Evolutionary conservation across 2,797 vertebrate species (phyloP).

Genomic region (Hylomyscus alleni): DNA sequence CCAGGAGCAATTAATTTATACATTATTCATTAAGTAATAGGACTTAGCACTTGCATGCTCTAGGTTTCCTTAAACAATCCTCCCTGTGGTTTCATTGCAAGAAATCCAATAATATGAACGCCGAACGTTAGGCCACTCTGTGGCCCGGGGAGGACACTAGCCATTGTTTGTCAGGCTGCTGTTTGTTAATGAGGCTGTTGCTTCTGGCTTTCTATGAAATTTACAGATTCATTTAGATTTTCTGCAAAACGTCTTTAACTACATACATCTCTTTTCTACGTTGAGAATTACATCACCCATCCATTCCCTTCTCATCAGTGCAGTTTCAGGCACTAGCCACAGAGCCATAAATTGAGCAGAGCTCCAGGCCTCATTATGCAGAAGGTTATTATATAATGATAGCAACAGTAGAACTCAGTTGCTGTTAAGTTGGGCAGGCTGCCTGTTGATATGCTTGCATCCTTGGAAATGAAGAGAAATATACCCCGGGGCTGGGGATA

Average conservation of each 20-base stretch:
- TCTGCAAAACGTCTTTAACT: not conserved
- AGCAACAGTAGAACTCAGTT: not conserved
- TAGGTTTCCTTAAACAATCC: conserved; percentile 25
- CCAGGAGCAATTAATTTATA: conserved; percentile 51
- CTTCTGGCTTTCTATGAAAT: conserved; percentile 51
- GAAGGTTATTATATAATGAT: not conserved
- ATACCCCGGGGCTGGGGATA: not conserved
- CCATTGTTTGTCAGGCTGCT: not conserved
- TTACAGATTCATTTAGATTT: conserved; percentile 48
- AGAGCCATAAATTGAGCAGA: not conserved
- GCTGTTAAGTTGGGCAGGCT: not conserved
- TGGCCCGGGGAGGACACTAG: not conserved
- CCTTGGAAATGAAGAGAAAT: not conserved
- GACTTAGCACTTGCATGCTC: conserved; percentile 40
- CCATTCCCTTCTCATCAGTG: not conserved
- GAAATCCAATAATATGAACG: conserved; percentile 20
- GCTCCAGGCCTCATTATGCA: conserved; percentile 1
- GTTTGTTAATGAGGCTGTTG: not conserved
- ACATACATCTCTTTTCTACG: not conserved
- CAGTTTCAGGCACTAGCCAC: not conserved
- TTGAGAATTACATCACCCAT: conserved; percentile 34
- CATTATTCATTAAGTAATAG: conserved; percentile 54
- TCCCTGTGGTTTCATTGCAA: conserved; percentile 17
- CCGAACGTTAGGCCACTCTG: not conserved
- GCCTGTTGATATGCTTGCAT: not conserved